Percentiles rank a stretch among this genome's conserved stretches.
Conservation (phyloP, 2,888 invertebrate genomes). For the Callosobruchus maculatus region DNA sequence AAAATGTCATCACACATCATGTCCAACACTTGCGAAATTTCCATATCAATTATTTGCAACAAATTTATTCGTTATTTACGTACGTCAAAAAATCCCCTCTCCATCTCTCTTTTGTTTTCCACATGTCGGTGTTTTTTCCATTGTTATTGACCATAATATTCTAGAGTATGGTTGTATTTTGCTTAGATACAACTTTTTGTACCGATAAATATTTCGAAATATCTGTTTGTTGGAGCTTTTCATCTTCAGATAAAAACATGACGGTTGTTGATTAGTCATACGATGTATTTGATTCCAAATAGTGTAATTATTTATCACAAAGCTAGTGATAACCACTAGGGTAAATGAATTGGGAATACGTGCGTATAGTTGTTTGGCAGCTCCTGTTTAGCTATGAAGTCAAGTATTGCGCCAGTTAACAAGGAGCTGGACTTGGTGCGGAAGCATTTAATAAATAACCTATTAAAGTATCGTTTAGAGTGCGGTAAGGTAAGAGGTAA, state of each 20-base stretch:
- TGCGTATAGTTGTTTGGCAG: too few species aligned
- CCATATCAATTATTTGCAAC: not conserved
- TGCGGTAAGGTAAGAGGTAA: too few species aligned
- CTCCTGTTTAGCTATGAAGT: too few species aligned
- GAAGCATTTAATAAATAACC: too few species aligned
- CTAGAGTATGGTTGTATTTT: not conserved
- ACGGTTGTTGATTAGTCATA: not conserved
- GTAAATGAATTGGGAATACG: too few species aligned
- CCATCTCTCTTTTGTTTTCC: not conserved
- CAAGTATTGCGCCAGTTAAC: too few species aligned
- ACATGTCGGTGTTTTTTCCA: not conserved
- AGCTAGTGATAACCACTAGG: too few species aligned
- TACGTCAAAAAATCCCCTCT: not conserved
- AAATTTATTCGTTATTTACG: not conserved
- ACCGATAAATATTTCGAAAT: not conserved
- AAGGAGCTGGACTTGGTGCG: too few species aligned
- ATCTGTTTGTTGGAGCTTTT: not conserved
- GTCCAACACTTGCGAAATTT: not conserved
- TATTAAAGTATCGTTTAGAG: too few species aligned
- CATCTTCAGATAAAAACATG: not conserved
- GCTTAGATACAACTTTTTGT: not conserved
- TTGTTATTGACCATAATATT: not conserved
- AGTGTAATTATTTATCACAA: too few species aligned
- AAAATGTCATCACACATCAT: not conserved
- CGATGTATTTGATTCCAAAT: too few species aligned